A percentile compares a stretch with the other conserved stretches of the same genome.
These are phyloP conservation scores for Aphidius gifuensis DNA, from an alignment of 1,140 invertebrate species.

Conservation along the genomic window DNA sequence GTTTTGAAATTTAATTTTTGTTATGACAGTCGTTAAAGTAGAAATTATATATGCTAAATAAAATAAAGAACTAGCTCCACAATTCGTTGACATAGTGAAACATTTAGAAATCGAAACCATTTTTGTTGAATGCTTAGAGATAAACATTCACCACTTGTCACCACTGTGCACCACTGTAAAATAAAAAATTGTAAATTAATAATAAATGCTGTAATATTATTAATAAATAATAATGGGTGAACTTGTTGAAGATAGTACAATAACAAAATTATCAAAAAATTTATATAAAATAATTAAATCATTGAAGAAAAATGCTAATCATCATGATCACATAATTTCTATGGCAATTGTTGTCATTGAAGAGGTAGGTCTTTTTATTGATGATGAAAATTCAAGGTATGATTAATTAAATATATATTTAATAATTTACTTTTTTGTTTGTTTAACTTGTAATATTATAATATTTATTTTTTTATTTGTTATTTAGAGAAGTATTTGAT, in stretches of 20 bases:
- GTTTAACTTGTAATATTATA: neutral
- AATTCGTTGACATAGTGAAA: neutral
- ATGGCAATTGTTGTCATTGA: conserved; percentile 35
- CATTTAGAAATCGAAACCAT: neutral
- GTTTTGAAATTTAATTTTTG: no score
- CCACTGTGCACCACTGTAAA: neutral
- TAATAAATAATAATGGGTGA: conserved; percentile 11
- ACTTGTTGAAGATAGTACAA: conserved; percentile 37
- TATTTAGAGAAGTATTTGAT: conserved; percentile 3
- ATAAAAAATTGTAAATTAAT: neutral
- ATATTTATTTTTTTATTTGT: neutral
- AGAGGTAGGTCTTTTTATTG: conserved; percentile 34
- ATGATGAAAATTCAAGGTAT: conserved; percentile 16
- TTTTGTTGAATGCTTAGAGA: neutral
- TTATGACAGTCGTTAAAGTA: neutral
- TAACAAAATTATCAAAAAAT: conserved; percentile 24
- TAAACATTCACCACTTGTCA: neutral
- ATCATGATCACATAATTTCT: conserved; percentile 38
- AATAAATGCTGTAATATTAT: conserved; percentile 10
- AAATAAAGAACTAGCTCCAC: neutral
- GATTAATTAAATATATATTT: neutral
- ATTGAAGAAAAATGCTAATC: conserved; percentile 26
- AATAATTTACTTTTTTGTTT: neutral
- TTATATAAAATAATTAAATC: conserved; percentile 24
- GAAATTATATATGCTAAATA: neutral